phyloP scores from a whole-genome alignment of 2,888 invertebrate genomes.

The Sceliomorpha sp. region DNA sequence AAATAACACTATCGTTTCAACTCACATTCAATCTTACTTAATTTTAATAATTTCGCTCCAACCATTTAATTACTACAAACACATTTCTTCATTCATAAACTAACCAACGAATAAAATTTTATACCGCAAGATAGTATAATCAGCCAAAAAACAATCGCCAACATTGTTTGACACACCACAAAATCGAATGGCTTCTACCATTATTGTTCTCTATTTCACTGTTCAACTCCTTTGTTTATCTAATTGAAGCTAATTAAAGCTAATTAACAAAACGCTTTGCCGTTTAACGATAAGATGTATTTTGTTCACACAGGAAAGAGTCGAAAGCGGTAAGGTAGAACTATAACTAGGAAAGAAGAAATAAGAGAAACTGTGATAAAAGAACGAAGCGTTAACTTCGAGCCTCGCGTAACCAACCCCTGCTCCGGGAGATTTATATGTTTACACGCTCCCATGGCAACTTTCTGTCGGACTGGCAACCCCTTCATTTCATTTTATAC shows the following conservation, averaged over 20 bases:
- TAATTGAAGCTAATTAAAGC: constrained; percentile 8
- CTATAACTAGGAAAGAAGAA: constrained; percentile 26
- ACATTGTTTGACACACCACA: no score
- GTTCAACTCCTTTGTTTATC: no score
- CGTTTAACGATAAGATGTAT: constrained; percentile 8
- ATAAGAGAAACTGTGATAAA: constrained; percentile 49
- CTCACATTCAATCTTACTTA: no score
- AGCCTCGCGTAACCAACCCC: constrained; percentile 62
- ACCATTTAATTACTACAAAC: no score
- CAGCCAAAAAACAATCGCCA: no score
- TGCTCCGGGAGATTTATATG: constrained; percentile 74
- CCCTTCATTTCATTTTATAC: constrained; percentile 69
- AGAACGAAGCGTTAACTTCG: constrained; percentile 66
- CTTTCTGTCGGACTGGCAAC: constrained; percentile 72
- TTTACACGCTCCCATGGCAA: constrained; percentile 77
- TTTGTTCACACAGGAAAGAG: constrained; percentile 2
- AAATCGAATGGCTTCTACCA: no score
- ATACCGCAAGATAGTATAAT: no score
- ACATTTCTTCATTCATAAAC: no score
- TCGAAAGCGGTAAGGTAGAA: constrained; percentile 25
- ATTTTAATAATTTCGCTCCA: no score
- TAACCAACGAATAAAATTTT: no score
- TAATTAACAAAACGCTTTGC: constrained; percentile 17
- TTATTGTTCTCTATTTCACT: no score
- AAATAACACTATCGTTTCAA: no score